A percentile compares a stretch with the other conserved stretches of the same genome.
phyloP scores from a whole-genome alignment of 2,888 invertebrate genomes.

The Tricholauxania praeusta region DNA sequence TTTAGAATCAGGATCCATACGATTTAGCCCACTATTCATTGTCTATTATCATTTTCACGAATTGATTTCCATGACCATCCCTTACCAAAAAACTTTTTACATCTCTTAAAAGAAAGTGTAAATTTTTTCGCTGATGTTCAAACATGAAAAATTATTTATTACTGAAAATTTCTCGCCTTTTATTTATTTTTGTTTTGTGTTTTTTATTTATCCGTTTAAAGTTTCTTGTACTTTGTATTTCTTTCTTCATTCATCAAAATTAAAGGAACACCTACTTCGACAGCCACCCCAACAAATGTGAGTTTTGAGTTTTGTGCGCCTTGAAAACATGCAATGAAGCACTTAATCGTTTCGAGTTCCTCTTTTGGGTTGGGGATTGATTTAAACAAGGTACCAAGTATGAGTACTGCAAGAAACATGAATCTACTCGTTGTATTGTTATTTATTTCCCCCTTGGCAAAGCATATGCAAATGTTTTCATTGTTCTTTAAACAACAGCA shows the following conservation, averaged over 20 bases:
- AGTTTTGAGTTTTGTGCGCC: constrained; percentile 31
- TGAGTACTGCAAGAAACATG: too few species aligned
- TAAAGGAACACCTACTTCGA: constrained; percentile 32
- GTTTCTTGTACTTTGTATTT: neutral
- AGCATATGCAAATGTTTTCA: constrained; percentile 51
- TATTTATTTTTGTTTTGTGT: constrained; percentile 17
- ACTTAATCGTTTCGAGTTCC: constrained; percentile 46
- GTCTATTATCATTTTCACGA: too few species aligned
- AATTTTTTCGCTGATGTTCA: constrained; percentile 8
- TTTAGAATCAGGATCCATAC: too few species aligned
- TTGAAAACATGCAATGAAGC: constrained; percentile 51
- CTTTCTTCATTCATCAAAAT: constrained; percentile 30
- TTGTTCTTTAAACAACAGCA: constrained; percentile 33
- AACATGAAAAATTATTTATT: constrained; percentile 32
- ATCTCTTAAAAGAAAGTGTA: too few species aligned
- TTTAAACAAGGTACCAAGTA: constrained; percentile 17
- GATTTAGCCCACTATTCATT: too few species aligned
- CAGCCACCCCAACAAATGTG: constrained; percentile 8
- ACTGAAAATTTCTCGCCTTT: constrained; percentile 8
- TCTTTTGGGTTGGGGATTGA: constrained; percentile 28
- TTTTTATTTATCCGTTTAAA: neutral
- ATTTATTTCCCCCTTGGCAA: constrained; percentile 41
- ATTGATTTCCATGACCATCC: too few species aligned
- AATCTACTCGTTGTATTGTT: constrained; percentile 21
- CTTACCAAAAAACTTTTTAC: too few species aligned